phyloP scores from a whole-genome alignment of 2,888 invertebrate species.

The Pristionchus entomophagus region DNA sequence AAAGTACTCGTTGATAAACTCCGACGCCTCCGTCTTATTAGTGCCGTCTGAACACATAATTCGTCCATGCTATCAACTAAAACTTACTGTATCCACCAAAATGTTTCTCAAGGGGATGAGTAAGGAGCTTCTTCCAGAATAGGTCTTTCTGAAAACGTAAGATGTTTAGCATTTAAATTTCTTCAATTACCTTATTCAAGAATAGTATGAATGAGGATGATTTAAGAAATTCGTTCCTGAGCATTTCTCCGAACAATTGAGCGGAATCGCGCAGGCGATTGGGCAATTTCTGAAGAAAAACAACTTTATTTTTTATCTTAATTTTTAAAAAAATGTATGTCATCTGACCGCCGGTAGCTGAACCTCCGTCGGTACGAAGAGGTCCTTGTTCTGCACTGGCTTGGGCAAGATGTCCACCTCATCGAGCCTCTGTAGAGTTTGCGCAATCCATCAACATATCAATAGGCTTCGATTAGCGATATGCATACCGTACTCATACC shows the following conservation, averaged over 20 bases:
- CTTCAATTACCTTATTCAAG: conserved; percentile 52
- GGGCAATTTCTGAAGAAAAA: conserved; percentile 20
- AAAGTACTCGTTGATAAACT: conserved; percentile 21
- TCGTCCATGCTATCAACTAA: neutral
- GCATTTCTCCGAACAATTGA: conserved; percentile 55
- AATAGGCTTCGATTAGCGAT: no score
- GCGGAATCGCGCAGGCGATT: conserved; percentile 55
- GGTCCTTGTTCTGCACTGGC: neutral
- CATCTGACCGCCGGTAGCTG: neutral
- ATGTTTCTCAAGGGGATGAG: conserved; percentile 46
- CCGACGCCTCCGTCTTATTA: neutral
- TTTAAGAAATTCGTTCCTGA: conserved; percentile 52
- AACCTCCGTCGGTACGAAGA: neutral
- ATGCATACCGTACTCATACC: no score
- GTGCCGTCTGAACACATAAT: neutral
- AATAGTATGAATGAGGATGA: conserved; percentile 56
- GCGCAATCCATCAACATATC: no score
- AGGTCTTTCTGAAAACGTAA: conserved; percentile 49
- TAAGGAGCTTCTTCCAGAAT: conserved; percentile 51
- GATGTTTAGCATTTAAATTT: neutral
- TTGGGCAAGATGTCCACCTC: neutral
- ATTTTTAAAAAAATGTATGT: no score
- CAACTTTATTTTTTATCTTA: neutral
- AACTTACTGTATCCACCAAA: conserved; percentile 50
- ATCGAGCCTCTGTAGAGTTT: neutral